Base-by-base conservation (phyloP, 2,797 vertebrate genomes). In the Pogoniulus pusillus region DNA sequence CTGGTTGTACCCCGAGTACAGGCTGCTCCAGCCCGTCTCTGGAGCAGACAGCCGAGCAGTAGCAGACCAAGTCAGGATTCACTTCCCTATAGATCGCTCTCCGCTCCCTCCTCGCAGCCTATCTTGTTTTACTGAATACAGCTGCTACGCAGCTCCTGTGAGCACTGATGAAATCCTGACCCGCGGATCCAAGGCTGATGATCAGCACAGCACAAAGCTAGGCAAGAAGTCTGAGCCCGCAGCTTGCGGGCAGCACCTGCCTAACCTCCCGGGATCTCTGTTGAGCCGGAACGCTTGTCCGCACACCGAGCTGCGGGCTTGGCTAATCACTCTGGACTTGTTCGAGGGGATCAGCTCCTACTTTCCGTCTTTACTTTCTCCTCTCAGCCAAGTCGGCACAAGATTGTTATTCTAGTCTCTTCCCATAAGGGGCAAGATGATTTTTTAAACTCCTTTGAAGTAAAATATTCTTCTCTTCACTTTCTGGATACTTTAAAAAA, bases 281-380 rank as follows among this genome's bases (percentile, higher is more conserved):
- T 49, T 2, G 32, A 6, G 6, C 82, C 8, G 0, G 22, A 17
- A 29, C 1, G 6, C 27, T 10, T 0, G 14, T 0, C 10, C 12
- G 7, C 23, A 4, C 29, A 14, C 64, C 16, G 41, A 24, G 16
- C 18, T 12, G 29, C 13, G 26, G 27, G n/a, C 34, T 58, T 4
- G 9, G 3, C 79, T n/a, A 4, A 5, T 22, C 9, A 30, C 0
- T 29, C 73, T 29, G 16, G 6, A 1, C 37, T 70, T 8, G 1
- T 41, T 55, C 5, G 27, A 30, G 24, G 0, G 8, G 10, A 7
- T 62, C 60, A 57, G 57, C 19, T 5, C 4, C 32, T 34, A 16
- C 27, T 7, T 6, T 5, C 19, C 2, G 16, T 3, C 27, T 57
- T 70, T 22, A 12, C 79, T 65, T 77, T 62, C 17, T 35, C 6